phyloP scores from a whole-genome alignment of 2,797 vertebrate species.

The Myoxocephalus aenaeus region DNA sequence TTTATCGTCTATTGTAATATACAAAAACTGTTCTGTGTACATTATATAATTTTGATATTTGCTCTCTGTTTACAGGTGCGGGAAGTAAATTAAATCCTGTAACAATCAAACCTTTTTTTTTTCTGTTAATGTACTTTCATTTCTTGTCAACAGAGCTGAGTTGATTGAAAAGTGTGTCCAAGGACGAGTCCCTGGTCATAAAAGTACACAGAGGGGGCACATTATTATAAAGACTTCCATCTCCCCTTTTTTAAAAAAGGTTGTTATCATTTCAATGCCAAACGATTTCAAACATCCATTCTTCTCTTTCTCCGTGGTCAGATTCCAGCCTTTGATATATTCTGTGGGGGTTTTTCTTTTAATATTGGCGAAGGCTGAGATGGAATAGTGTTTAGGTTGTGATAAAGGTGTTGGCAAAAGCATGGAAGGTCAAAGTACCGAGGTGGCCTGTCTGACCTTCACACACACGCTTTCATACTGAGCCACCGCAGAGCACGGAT shows the following conservation, averaged over 20 bases:
- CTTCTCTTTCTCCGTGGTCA: slow-evolving; percentile 50
- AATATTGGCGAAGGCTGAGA: slow-evolving; percentile 64
- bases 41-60: slow-evolving; percentile 15
- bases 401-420: slow-evolving; percentile 72
- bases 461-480: slow-evolving; percentile 67
- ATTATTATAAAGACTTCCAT: slow-evolving; percentile 63
- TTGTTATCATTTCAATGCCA: slow-evolving; percentile 76
- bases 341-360: slow-evolving; percentile 65
- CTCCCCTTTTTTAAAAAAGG: slow-evolving; percentile 39
- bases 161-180: slow-evolving; percentile 73
- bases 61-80: slow-evolving; percentile 4
- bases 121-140: slow-evolving; percentile 42
- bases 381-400: slow-evolving; percentile 64
- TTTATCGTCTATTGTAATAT: not conserved
- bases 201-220: slow-evolving; percentile 61
- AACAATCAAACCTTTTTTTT: slow-evolving; percentile 28
- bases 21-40: not conserved
- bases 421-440: slow-evolving; percentile 76
- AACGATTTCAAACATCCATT: slow-evolving; percentile 66
- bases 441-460: slow-evolving; percentile 82
- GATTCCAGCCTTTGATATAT: slow-evolving; percentile 65
- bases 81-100: slow-evolving; percentile 23
- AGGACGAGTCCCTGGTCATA: slow-evolving; percentile 72
- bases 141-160: slow-evolving; percentile 14
- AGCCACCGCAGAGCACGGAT: slow-evolving; percentile 65